phyloP scores from a whole-genome alignment of 2,113 vertebrate genomes.

The Nematolebias whitei region DNA sequence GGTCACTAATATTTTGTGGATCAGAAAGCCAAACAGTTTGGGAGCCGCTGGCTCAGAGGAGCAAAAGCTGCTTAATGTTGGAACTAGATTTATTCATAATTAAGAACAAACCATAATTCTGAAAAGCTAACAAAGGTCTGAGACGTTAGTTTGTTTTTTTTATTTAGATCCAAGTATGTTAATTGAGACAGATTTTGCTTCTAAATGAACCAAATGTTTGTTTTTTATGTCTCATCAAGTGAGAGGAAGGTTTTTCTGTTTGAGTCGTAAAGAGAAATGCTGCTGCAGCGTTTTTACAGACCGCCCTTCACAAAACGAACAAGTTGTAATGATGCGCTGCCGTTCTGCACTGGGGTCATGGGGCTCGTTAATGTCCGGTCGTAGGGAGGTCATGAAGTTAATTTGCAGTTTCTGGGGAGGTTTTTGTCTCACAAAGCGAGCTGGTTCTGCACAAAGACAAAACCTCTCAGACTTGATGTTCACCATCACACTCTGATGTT shows the following conservation, averaged over 20 bases:
- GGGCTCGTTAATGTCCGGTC: background rate
- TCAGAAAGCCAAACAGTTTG: too few relatives aligned
- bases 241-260: background rate
- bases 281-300: too few relatives aligned
- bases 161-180: background rate
- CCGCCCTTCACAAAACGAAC: too few relatives aligned
- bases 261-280: slow-evolving; percentile 25
- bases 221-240: background rate
- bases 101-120: too few relatives aligned
- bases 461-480: background rate
- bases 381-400: background rate
- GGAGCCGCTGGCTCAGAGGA: too few relatives aligned
- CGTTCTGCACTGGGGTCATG: background rate
- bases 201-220: background rate
- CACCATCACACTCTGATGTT: background rate
- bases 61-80: too few relatives aligned
- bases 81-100: too few relatives aligned
- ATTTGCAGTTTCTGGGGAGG: background rate
- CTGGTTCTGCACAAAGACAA: background rate
- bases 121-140: too few relatives aligned
- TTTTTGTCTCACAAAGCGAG: slow-evolving; percentile 3
- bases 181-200: background rate
- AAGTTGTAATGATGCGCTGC: too few relatives aligned
- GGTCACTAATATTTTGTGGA: too few relatives aligned
- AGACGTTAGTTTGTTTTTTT: background rate